These are phyloP conservation scores for Oreochromis mossambicus DNA, from an alignment of 2,797 vertebrate species.

Conservation along the genomic window DNA sequence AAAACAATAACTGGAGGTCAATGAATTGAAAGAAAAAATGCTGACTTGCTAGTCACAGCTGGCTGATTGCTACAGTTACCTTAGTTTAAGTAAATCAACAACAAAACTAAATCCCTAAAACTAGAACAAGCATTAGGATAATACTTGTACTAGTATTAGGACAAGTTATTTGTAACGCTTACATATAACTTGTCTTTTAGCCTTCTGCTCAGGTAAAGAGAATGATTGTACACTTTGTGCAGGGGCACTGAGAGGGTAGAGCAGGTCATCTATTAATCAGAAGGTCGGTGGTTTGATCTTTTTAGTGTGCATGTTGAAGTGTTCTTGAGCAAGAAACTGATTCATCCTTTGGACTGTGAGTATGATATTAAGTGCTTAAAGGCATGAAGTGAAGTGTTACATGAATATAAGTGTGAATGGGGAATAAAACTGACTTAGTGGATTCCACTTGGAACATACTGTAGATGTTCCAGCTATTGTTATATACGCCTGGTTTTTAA, in stretches of 20 bases:
- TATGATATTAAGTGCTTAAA: neutral
- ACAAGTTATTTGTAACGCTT: neutral
- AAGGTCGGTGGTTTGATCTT: neutral
- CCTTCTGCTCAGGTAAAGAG: neutral
- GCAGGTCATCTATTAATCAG: neutral
- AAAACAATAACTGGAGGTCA: neutral
- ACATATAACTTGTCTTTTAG: neutral
- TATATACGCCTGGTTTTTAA: accelerated
- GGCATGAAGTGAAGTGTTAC: neutral
- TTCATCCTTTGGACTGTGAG: neutral
- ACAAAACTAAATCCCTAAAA: neutral
- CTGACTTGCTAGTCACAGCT: neutral
- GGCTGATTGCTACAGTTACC: neutral
- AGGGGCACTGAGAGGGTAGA: neutral
- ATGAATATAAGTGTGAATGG: neutral
- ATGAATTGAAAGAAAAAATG: neutral
- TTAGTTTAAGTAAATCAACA: neutral
- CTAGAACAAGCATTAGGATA: neutral
- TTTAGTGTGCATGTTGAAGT: neutral
- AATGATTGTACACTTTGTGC: neutral
- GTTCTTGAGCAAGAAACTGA: neutral
- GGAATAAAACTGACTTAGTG: neutral
- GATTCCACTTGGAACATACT: neutral
- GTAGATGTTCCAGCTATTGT: neutral
- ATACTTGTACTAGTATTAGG: neutral